Percentiles rank a stretch among this genome's conserved stretches.
Conservation (phyloP, 2,113 vertebrate species). For the Barnardius zonarius region DNA sequence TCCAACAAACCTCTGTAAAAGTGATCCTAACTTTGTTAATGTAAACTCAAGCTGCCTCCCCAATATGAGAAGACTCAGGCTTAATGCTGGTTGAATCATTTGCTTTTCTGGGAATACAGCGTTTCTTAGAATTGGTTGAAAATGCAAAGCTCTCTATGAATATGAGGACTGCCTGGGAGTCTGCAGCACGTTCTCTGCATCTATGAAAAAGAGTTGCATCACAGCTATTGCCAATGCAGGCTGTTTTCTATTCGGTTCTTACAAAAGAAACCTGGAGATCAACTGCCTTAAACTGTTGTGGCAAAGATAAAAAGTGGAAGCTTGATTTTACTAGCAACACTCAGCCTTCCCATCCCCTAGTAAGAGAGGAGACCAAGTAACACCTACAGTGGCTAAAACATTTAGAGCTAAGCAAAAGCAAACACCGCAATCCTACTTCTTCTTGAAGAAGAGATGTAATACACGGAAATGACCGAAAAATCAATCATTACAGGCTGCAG, state of each 20-base stretch:
- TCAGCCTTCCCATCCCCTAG: not conserved
- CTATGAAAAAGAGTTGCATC: not conserved
- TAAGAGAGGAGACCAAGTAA: not conserved
- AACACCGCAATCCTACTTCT: not conserved
- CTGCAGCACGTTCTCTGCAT: not conserved
- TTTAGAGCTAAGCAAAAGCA: not conserved
- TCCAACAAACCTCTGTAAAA: not conserved
- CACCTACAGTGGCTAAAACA: not conserved
- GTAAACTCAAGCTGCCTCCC: not conserved
- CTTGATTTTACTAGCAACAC: not conserved
- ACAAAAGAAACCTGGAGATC: not conserved
- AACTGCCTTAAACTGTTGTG: not conserved
- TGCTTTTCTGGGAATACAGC: not conserved
- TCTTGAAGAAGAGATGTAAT: not conserved
- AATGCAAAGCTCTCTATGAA: not conserved
- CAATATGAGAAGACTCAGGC: not conserved
- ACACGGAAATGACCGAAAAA: fast-evolving
- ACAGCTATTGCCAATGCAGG: not conserved
- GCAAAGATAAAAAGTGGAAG: not conserved
- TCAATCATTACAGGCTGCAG: not conserved
- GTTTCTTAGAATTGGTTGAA: not conserved
- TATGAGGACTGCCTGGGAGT: not conserved
- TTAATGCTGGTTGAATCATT: not conserved
- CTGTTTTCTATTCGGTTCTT: not conserved
- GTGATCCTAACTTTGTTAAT: not conserved